These are phyloP conservation scores for Poeciliopsis turneri DNA, from an alignment of 2,797 vertebrate genomes.

Conservation along the genomic window DNA sequence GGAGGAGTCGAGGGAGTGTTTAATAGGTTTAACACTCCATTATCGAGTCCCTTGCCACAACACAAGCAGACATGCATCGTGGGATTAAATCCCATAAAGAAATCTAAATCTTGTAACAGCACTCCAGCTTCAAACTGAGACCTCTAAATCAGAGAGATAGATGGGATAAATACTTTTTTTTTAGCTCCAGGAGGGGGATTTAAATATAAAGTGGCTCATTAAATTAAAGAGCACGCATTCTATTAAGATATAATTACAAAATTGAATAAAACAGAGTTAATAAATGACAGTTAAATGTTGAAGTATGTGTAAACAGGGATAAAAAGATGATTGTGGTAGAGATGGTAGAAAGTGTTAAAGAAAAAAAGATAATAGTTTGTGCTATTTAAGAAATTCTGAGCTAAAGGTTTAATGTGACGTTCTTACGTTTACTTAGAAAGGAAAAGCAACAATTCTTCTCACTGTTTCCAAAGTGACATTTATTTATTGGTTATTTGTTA, in stretches of 20 bases:
- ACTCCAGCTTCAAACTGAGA: slow-evolving; percentile 25
- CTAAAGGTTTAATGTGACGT: background rate
- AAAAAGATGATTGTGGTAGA: background rate
- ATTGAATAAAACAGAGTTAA: slow-evolving; percentile 40
- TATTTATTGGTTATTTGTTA: background rate
- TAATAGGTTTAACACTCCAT: slow-evolving; percentile 24
- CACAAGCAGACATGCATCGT: slow-evolving; percentile 29
- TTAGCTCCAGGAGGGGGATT: background rate
- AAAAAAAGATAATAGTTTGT: background rate
- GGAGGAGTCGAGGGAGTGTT: slow-evolving; percentile 29
- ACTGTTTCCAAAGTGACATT: background rate
- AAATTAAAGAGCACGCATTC: background rate
- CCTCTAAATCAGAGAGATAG: slow-evolving; percentile 17
- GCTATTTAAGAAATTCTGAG: background rate
- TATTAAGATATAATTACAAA: background rate
- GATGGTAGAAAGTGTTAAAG: background rate
- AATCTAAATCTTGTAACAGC: slow-evolving; percentile 44
- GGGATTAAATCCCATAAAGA: slow-evolving; percentile 35
- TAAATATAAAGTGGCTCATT: background rate
- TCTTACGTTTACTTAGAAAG: background rate
- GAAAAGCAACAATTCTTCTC: background rate
- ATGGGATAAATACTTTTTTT: background rate
- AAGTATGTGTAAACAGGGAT: background rate
- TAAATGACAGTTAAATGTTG: background rate
- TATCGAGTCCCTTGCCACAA: slow-evolving; percentile 14